phyloP scores from a whole-genome alignment of 2,888 invertebrate genomes.

The Phyllotreta cruciferae region DNA sequence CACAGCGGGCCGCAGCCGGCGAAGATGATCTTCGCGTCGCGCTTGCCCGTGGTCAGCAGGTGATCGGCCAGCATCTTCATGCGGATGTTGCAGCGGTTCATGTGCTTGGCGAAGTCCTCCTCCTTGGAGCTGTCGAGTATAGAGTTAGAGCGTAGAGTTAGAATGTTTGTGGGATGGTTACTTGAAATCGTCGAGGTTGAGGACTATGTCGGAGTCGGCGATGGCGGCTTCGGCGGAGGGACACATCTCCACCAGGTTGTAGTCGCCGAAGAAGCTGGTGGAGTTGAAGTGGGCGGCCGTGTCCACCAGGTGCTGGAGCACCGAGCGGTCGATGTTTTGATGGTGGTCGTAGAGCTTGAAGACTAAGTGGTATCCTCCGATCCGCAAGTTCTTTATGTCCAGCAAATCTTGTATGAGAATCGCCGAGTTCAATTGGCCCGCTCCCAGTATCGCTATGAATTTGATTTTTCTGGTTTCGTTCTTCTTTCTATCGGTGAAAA shows the following conservation, averaged over 20 bases:
- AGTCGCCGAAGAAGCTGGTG: constrained; percentile 45
- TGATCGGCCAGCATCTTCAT: constrained; percentile 61
- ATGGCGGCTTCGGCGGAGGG: constrained; percentile 62
- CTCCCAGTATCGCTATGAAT: constrained; percentile 49
- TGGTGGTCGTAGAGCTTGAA: constrained; percentile 52
- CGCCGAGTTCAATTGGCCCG: constrained; percentile 16
- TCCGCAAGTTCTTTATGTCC: constrained; percentile 44
- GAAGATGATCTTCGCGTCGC: constrained; percentile 62
- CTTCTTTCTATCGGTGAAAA: no score
- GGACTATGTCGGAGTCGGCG: constrained; percentile 62
- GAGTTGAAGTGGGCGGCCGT: constrained; percentile 41
- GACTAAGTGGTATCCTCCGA: constrained; percentile 24
- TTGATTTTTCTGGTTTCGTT: neutral
- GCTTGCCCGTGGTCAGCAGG: constrained; percentile 52
- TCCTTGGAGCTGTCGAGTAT: constrained; percentile 4
- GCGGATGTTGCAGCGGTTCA: constrained; percentile 52
- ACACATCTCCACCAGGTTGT: constrained; percentile 52
- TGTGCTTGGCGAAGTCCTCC: constrained; percentile 29
- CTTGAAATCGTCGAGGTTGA: constrained; percentile 61
- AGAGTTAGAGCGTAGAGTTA: no score
- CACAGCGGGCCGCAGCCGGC: constrained; percentile 65
- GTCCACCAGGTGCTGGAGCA: neutral
- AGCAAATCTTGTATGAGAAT: constrained; percentile 47
- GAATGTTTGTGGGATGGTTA: no score
- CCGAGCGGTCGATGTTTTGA: constrained; percentile 34